Percentiles rank a stretch among this genome's conserved stretches.
phyloP scores from a whole-genome alignment of 1,140 invertebrate species.

The Bombus waltoni region DNA sequence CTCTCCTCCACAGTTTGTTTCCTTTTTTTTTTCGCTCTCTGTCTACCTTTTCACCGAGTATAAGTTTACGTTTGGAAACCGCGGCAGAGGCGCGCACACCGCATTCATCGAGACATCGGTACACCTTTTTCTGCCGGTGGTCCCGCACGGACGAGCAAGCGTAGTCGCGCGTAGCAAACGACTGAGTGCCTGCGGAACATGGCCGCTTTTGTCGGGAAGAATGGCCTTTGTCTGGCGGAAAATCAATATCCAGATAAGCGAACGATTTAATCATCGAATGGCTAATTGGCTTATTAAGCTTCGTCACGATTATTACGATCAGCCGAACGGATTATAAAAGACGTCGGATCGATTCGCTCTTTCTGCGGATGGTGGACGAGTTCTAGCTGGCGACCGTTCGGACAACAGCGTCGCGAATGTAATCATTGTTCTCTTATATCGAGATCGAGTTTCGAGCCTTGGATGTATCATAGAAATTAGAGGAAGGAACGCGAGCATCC shows the following conservation, averaged over 20 bases:
- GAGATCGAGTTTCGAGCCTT: neutral
- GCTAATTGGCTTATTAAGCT: constrained; percentile 43
- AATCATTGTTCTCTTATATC: neutral
- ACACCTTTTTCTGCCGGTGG: constrained; percentile 68
- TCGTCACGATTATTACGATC: constrained; percentile 27
- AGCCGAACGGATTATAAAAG: neutral
- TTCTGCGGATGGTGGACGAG: neutral
- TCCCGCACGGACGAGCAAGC: constrained; percentile 61
- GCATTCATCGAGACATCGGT: constrained; percentile 63
- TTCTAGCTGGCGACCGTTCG: neutral
- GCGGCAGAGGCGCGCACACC: constrained; percentile 51
- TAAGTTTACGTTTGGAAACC: constrained; percentile 72
- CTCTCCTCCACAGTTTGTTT: constrained; percentile 12
- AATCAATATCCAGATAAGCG: constrained; percentile 54
- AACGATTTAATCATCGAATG: constrained; percentile 46
- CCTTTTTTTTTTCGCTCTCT: constrained; percentile 38
- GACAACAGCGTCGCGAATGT: neutral
- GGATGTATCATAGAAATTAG: neutral
- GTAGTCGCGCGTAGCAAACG: constrained; percentile 66
- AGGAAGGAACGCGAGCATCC: too few species aligned
- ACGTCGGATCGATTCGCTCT: neutral
- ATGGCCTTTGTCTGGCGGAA: constrained; percentile 36
- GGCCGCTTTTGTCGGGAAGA: constrained; percentile 44
- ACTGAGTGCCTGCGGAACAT: constrained; percentile 45
- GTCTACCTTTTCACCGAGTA: constrained; percentile 50